These are phyloP conservation scores for Oncorhynchus clarkii DNA, from an alignment of 2,113 vertebrate species.

Conservation along the genomic window DNA sequence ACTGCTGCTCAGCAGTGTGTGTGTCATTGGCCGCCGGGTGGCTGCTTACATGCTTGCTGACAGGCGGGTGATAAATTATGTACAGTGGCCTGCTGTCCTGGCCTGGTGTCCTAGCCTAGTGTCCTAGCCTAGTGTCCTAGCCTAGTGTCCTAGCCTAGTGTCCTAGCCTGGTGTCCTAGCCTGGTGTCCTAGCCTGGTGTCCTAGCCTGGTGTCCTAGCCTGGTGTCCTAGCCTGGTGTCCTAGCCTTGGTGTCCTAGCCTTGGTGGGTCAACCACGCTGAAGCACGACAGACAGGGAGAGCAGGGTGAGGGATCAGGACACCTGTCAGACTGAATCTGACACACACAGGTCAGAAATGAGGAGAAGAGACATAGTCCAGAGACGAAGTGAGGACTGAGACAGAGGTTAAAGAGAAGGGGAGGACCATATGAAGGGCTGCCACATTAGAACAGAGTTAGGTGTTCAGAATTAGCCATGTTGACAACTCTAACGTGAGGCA, in stretches of 20 bases:
- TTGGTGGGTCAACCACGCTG: conserved; percentile 41
- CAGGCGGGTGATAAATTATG: conserved; percentile 47
- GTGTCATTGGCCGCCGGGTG: conserved; percentile 24
- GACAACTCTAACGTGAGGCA: neutral
- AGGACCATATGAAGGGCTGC: no score
- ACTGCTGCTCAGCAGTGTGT: conserved; percentile 13
- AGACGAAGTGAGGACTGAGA: neutral
- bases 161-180: neutral
- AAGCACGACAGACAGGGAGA: conserved; percentile 2
- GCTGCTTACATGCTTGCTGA: conserved; percentile 26
- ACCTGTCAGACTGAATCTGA: conserved; percentile 8
- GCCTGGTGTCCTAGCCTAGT: no score
- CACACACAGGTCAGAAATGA: neutral
- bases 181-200: neutral
- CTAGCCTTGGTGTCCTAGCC: neutral
- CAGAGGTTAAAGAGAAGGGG: neutral
- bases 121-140: conserved; percentile 4
- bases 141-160: neutral
- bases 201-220: conserved; percentile 1
- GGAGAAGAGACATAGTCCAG: neutral
- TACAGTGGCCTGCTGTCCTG: neutral
- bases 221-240: neutral
- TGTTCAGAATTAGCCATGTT: neutral
- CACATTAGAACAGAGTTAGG: neutral
- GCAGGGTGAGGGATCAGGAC: conserved; percentile 11